Evolutionary conservation across 1,140 invertebrate genomes (phyloP).

Genomic region (Meloidogyne chitwoodi): DNA sequence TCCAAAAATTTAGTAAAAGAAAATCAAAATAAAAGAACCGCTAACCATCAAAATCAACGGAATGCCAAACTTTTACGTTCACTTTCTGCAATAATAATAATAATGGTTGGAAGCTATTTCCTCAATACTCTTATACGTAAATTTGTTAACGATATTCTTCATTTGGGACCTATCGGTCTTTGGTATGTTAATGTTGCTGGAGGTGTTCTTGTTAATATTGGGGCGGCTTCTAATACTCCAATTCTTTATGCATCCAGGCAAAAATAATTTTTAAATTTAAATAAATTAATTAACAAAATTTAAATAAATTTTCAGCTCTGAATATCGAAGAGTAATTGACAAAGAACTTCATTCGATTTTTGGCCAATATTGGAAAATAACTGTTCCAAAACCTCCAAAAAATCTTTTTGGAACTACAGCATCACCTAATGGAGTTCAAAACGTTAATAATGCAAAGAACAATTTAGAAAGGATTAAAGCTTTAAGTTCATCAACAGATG

Average conservation of each 20-base stretch:
- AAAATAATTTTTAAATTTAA: neutral
- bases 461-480: neutral
- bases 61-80: conserved; percentile 14
- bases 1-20: neutral
- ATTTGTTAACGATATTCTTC: neutral
- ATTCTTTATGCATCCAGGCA: conserved; percentile 8
- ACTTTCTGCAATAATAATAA: conserved; percentile 1
- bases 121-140: conserved; percentile 5
- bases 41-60: neutral
- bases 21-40: neutral
- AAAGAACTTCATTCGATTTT: neutral
- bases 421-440: neutral
- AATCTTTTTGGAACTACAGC: neutral
- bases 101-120: conserved; percentile 12
- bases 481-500: neutral
- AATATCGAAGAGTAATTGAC: neutral
- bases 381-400: neutral
- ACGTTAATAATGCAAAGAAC: neutral
- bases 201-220: conserved; percentile 14
- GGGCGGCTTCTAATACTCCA: conserved; percentile 1
- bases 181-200: conserved; percentile 19
- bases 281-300: too few relatives aligned
- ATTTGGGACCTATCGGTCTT: conserved; percentile 1
- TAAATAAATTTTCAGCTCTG: neutral
- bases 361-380: neutral